Evolutionary conservation across 2,888 invertebrate genomes (phyloP), one percentile per base, ranked within the genome.

Genomic region (Ochlodes sylvanus): DNA sequence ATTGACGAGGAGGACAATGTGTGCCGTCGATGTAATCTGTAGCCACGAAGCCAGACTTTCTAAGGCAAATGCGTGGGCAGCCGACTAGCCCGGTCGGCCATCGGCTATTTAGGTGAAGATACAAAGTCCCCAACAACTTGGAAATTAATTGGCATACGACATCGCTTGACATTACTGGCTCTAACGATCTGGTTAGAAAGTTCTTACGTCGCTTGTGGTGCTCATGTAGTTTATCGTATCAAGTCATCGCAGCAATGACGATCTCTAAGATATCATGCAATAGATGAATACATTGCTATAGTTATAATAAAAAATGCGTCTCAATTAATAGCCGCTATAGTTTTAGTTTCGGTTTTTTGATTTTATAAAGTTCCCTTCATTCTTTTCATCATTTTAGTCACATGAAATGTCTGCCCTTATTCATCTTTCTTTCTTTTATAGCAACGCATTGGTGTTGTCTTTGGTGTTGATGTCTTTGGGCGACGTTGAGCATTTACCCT

Each of bases 31-130:
- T 52, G 14, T 14, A 27, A 52, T 52, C 52, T 50, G 52, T 27
- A 3, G 12, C 27, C 52, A 52, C 52, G 27, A 52, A 21, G 52
- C 52, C 52, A 27, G 61, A 76, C 75, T 77, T 78, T 78, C 79
- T 87, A 88, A 84, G 80, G 74, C 76, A 71, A 75, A 70, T 66
- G 79, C 78, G 86, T 87, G 79, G 84, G 86, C 77, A 83, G 81
- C 78, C 38, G 10, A 34, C 34, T 70, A n/a, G 73, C 72, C 73
- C 34, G 54, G 54, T n/a, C 50, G 57, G 63, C 55, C 10, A 9
- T 9, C 19, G 42, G 27, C 27, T 5, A 5, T 54, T 63, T 42
- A 63, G 47, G 47, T 57, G 56, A 12, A 19, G 34, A 64, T 32
- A 63, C 57, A 50, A 63, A 50, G 34, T 65, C 57, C 14, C 21